Conservation (phyloP, 2,888 invertebrate species). For the Bellardia pandia region DNA sequence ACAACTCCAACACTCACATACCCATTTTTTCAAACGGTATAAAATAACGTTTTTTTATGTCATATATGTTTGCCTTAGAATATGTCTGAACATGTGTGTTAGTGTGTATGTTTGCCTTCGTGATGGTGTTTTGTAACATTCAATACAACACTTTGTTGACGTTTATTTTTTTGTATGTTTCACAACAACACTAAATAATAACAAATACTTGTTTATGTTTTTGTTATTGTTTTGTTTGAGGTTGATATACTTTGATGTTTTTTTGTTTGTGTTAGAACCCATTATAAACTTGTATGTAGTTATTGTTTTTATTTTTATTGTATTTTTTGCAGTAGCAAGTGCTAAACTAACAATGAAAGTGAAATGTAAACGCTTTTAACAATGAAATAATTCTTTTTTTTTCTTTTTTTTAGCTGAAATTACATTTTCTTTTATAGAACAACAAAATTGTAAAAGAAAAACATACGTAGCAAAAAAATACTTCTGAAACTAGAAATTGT, state of each 20-base stretch:
- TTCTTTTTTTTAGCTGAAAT: slow-evolving; percentile 42
- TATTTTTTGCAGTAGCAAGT: background rate
- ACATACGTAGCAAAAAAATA: background rate
- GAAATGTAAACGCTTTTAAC: slow-evolving; percentile 50
- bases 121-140: slow-evolving; percentile 34
- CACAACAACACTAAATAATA: background rate
- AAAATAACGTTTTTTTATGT: background rate
- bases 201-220: background rate
- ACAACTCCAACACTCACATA: background rate
- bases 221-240: slow-evolving; percentile 29
- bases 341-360: slow-evolving; percentile 35
- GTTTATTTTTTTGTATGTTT: slow-evolving; percentile 42
- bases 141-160: slow-evolving; percentile 56
- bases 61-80: background rate
- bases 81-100: background rate
- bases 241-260: slow-evolving; percentile 30
- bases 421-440: slow-evolving; percentile 22
- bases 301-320: slow-evolving; percentile 3
- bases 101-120: background rate
- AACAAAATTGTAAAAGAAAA: background rate
- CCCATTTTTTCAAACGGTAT: background rate
- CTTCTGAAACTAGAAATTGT: background rate
- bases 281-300: slow-evolving; percentile 35
- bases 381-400: slow-evolving; percentile 32
- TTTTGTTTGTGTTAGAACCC: background rate